Evolutionary conservation across 2,888 invertebrate genomes (phyloP), one percentile per base, ranked within the genome.

Genomic region (Odontocerum albicorne): DNA sequence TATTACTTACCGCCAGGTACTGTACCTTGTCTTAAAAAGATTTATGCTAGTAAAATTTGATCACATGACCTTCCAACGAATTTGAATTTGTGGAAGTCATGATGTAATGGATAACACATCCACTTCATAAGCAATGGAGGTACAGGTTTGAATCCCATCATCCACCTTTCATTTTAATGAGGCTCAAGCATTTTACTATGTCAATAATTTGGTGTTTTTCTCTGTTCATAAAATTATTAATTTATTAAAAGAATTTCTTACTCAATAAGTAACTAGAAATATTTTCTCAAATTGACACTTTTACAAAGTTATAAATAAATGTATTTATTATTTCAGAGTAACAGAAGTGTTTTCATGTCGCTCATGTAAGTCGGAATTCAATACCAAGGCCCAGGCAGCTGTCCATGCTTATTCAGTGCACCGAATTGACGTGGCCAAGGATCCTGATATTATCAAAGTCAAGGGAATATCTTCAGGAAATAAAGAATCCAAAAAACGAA

Each of bases 381-480:
- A 36, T 12, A 49, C 19, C n/a, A 55, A 55, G 31, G 33, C 44
- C 12, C 44, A 39, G 16, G 57, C 49, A 6, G 57, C 55, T 12
- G 45, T 55, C 4, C 60, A 60, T 22, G 57, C 55, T 4, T 60
- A 52, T 44, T 22, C 55, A 1, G 49, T 55, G 4, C 60, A 60
- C 44, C 46, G 53, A 16, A 51, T 60, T 3, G 55, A 60, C 45
- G 43, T 44, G 13, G 55, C 55, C 36, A 49, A 47, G 35, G 60
- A 60, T 12, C 55, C 55, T 10, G 49, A 31, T 1, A 40, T 57
- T 12, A 57, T 60, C 13, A 19, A 12, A 2, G 20, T 39, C 4
- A 43, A 27, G 32, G 33, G 27, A 8, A 10, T 2, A 2, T 4
- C 15, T 2, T 13, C 38, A 17, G 42, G 46, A 3, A 4, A n/a